Base-by-base conservation (phyloP, 2,797 vertebrate genomes). In the Prunella strophiata region DNA sequence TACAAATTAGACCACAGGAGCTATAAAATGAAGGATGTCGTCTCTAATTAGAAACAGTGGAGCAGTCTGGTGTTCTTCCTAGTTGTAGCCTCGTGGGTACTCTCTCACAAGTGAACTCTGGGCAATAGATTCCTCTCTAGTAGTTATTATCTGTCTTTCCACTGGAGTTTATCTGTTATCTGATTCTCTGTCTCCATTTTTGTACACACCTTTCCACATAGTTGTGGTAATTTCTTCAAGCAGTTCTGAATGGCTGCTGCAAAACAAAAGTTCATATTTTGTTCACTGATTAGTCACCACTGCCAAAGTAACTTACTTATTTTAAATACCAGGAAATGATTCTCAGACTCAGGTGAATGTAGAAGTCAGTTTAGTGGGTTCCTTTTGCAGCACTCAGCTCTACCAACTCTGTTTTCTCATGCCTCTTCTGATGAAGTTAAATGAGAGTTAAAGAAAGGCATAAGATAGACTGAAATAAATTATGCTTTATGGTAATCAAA, bases 11-110 rank as follows among this genome's bases (percentile, higher is more conserved):
- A 95, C 94, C 94, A 96, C 94, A 94, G 91, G 94, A 96, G 94
- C 94, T 95, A 86, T 96, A 95, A 97, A 94, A 91, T 96, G 92
- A 97, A 96, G 94, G 94, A 97, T 96, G 95, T 97, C 94, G 91
- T 95, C 89, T 89, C 94, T 96, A 96, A 96, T 97, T 96, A 95
- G 94, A 96, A 96, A 97, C 95, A 94, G 91, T 94, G 89, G 80
- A 93, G 92, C 61, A 4, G 79, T 93, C 85, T 94, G 94, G 92
- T 95, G 89, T 93, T 97, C 89, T 88, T 94, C 88, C 76, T 91
- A 59, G 77, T 62, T 94, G 45, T 1, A 79, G 85, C 91, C 88
- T 96, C 40, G 0, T 88, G 94, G 92, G 94, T 94, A 2, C 79
- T 81, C 84, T 90, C 89, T 94, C 79, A 57, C 62, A 71, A 93